Evolutionary conservation across 2,113 vertebrate genomes (phyloP), one percentile per base, ranked within the genome.

Genomic region (Phaethornis superciliosus): DNA sequence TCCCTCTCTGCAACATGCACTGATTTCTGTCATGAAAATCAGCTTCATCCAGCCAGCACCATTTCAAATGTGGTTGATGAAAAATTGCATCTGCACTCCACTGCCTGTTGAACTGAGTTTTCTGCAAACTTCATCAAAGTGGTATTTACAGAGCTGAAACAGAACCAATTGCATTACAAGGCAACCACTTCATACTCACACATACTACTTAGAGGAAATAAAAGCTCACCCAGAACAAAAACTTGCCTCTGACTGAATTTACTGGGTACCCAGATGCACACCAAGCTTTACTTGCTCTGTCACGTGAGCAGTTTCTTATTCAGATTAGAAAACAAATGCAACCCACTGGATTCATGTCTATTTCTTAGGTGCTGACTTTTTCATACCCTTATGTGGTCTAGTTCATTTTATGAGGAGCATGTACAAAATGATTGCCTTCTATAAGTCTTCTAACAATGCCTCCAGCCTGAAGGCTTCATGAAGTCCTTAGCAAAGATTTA

Each of bases 401-500:
- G 51, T 91, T 96, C 94, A 95, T 95, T 96, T 97, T 97, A 97
- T 97, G 92, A 97, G 94, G 49, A 95, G 60, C 85, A 95, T 92
- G 96, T 96, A 84, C 95, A 96, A 97, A 97, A 89, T 80, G 93
- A 97, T 83, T 89, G 91, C 75, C 30, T 84, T 59, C 80, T 44
- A 90, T 97, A 97, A 97, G 94, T 97, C 94, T 97, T 94, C 88
- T 94, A 96, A 97, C 95, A 98, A 86, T 58, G 83, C 89, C 91
- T 93, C 85, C 85, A 96, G 94, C 85, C 96, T 89, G 90, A 98
- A 96, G 94, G 89, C 92, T 97, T 97, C 95, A 93, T 87, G 95
- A 97, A 97, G 71, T 96, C 96, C 93, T 89, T 97, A 97, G 84
- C 89, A 96, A 93, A 97, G 94, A 97, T 97, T 97, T 97, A 97